Base-by-base conservation (phyloP, 2,113 vertebrate genomes). In the Hystrix brachyura region DNA sequence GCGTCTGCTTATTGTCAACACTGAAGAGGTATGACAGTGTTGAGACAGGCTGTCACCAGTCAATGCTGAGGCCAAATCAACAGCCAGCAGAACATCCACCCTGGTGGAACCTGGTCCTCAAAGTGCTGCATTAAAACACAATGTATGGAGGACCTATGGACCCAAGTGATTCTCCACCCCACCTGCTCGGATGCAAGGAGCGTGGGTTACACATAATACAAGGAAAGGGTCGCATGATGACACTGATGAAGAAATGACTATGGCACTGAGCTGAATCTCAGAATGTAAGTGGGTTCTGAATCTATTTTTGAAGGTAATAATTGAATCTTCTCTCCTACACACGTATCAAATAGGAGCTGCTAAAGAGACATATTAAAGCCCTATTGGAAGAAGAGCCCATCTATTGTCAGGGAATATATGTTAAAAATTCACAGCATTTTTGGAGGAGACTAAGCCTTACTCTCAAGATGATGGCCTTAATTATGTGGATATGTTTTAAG, bases 11-110 rank as follows among this genome's bases (percentile, higher is more conserved):
- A 95, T 97, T 96, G 97, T 98, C 97, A 97, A 0, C 13, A 0
- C 25, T 93, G 90, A 97, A 97, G 90, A 92, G 96, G 95, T 80
- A 96, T 25, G 98, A 97, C 98, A 96, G 90, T 97, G 95, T 95
- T 95, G 97, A 98, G 97, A 98, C 97, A 97, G 90, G 85, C 90
- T 97, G 98, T 98, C 98, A 97, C 43, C 74, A 65, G 93, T 79
- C 82, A 85, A 95, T 80, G 94, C 94, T 38, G 84, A 91, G 95
- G 72, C 74, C 11, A 0, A 88, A 76, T 97, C 96, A 97, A 83
- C 97, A 95, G 46, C 84, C 90, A 92, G 65, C 60, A 86, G 82
- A 94, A 80, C 85, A 76, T 69, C 55, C 11, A 91, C 55, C 65
- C 71, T 18, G 13, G 13, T 76, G 90, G 94, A 83, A 78, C 84